phyloP scores from a whole-genome alignment of 2,888 invertebrate genomes.

The Choreutis nemorana region DNA sequence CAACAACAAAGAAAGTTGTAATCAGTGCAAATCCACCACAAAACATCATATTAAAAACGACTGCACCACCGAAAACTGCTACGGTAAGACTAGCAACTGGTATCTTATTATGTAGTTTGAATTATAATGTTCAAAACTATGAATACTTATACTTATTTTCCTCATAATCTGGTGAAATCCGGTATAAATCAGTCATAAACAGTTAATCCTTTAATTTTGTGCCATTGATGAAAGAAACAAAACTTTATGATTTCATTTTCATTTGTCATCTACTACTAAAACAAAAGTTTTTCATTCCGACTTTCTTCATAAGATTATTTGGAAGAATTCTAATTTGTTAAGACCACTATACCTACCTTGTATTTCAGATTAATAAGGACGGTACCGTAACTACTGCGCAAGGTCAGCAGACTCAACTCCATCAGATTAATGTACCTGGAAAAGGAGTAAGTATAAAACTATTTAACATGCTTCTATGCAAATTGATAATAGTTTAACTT shows the following conservation, averaged over 20 bases:
- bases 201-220: too few relatives aligned
- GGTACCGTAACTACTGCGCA: conserved; percentile 19
- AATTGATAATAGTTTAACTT: conserved; percentile 2
- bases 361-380: conserved; percentile 28
- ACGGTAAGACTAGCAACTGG: too few relatives aligned
- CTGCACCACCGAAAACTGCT: conserved; percentile 25
- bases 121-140: background rate
- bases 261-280: too few relatives aligned
- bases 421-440: conserved; percentile 76
- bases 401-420: conserved; percentile 61
- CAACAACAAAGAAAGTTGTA: conserved; percentile 33
- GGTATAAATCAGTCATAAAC: too few relatives aligned
- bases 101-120: background rate
- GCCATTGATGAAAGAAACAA: too few relatives aligned
- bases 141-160: too few relatives aligned
- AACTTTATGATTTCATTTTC: too few relatives aligned
- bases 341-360: too few relatives aligned
- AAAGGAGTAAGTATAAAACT: conserved; percentile 68
- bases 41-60: conserved; percentile 37
- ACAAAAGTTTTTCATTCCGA: too few relatives aligned
- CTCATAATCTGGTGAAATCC: too few relatives aligned
- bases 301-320: too few relatives aligned
- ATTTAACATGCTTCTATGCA: conserved; percentile 1
- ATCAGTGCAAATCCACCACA: conserved; percentile 31
- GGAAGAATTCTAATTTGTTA: too few relatives aligned